Evolutionary conservation across 1,140 invertebrate species (phyloP).

Genomic region (Drosophila sucinea): DNA sequence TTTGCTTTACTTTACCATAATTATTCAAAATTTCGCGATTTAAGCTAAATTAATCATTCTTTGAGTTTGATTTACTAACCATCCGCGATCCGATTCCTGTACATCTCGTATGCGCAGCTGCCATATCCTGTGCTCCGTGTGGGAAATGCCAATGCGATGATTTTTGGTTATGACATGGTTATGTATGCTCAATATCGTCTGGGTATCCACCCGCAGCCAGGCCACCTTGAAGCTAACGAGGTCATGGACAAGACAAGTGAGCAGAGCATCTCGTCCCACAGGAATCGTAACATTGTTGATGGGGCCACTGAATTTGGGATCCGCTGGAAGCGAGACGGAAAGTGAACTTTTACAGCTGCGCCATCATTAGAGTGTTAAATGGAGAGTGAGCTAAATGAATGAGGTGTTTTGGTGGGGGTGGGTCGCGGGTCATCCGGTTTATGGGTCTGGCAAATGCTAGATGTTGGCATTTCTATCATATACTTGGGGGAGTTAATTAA

Average conservation of each 20-base stretch:
- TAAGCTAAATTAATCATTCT: too few species aligned
- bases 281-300: conserved; percentile 91
- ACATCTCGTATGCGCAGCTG: conserved; percentile 93
- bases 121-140: conserved; percentile 92
- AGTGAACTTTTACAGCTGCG: conserved; percentile 54
- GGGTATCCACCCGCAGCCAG: conserved; percentile 94
- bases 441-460: conserved; percentile 58
- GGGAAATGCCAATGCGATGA: conserved; percentile 91
- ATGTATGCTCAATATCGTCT: conserved; percentile 95
- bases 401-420: background rate
- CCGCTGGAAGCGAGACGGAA: conserved; percentile 66
- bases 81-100: conserved; percentile 89
- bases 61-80: conserved; percentile 84
- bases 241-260: conserved; percentile 91
- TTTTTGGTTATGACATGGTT: conserved; percentile 95
- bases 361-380: conserved; percentile 64
- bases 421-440: conserved; percentile 31
- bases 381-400: conserved; percentile 29
- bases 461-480: conserved; percentile 50
- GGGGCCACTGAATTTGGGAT: conserved; percentile 90
- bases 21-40: too few species aligned
- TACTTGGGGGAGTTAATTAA: conserved; percentile 39
- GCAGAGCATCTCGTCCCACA: conserved; percentile 89
- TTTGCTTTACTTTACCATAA: too few species aligned
- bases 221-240: conserved; percentile 91